A percentile compares a stretch with the other conserved stretches of the same genome.
Conservation (phyloP, 2,113 vertebrate species). For the Hemiprocne comata region DNA sequence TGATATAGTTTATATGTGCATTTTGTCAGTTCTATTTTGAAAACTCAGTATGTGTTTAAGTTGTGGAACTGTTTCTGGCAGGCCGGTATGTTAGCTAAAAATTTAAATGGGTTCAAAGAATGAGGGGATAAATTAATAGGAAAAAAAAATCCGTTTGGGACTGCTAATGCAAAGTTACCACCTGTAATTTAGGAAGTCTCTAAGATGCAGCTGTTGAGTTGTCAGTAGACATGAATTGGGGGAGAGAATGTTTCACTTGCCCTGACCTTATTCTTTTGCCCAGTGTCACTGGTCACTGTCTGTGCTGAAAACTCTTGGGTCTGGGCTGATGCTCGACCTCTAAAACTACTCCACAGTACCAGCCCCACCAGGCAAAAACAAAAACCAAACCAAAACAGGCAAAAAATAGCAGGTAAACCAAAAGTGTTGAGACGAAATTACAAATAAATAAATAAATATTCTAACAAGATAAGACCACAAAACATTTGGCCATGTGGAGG, state of each 20-base stretch:
- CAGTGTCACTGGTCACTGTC: background rate
- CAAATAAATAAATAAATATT: background rate
- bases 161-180: background rate
- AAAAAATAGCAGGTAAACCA: background rate
- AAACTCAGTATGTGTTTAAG: background rate
- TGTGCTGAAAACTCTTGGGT: background rate
- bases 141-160: background rate
- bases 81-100: background rate
- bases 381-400: background rate
- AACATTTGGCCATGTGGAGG: background rate
- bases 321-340: background rate
- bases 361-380: background rate
- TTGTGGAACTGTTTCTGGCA: background rate
- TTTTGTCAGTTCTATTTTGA: background rate
- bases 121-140: background rate
- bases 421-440: background rate
- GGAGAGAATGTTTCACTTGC: background rate
- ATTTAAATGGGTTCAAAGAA: background rate
- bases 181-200: background rate
- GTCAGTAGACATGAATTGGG: background rate
- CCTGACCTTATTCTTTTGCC: background rate
- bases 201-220: background rate
- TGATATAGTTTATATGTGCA: background rate
- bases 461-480: background rate
- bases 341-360: background rate